phyloP scores from a whole-genome alignment of 23 tunicate genomes.

The Ascidia mentula region DNA sequence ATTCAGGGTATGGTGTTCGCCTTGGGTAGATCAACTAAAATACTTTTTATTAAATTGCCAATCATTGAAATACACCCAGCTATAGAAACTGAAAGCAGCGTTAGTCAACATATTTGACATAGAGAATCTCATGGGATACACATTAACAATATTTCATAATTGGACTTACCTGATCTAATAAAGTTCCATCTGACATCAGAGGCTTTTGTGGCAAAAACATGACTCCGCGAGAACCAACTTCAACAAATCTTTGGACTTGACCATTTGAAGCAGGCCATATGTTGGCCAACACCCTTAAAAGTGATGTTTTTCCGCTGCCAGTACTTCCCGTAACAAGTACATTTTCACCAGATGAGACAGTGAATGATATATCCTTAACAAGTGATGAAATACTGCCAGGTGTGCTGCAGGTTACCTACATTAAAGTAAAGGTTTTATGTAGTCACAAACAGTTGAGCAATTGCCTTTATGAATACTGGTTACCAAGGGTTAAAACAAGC shows the following conservation, averaged over 20 bases:
- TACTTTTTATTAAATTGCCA: neutral
- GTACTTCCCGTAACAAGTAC: slow-evolving; percentile 71
- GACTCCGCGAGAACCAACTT: slow-evolving; percentile 66
- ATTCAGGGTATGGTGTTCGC: slow-evolving; percentile 22
- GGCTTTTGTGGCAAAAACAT: slow-evolving; percentile 88
- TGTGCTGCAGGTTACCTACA: slow-evolving; percentile 50
- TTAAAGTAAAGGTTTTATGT: neutral
- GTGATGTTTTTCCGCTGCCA: slow-evolving; percentile 85
- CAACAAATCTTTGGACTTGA: slow-evolving; percentile 24
- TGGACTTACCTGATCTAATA: slow-evolving; percentile 57
- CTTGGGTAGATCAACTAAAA: slow-evolving; percentile 43
- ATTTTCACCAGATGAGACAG: slow-evolving; percentile 43
- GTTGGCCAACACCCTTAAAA: slow-evolving; percentile 60
- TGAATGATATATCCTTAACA: slow-evolving; percentile 24
- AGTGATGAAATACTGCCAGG: slow-evolving; percentile 33
- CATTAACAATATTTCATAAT: neutral
- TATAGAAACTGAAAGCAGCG: too few relatives aligned
- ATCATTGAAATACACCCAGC: too few relatives aligned
- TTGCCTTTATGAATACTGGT: neutral
- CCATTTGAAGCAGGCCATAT: slow-evolving; percentile 57
- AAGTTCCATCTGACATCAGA: slow-evolving; percentile 63
- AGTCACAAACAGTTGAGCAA: neutral
- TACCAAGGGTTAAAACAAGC: neutral
- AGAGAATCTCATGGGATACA: too few relatives aligned
- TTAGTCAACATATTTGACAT: too few relatives aligned